Base-by-base conservation (phyloP, 92 coral and sea anemone genomes). In the Epizoanthus stellaris region DNA sequence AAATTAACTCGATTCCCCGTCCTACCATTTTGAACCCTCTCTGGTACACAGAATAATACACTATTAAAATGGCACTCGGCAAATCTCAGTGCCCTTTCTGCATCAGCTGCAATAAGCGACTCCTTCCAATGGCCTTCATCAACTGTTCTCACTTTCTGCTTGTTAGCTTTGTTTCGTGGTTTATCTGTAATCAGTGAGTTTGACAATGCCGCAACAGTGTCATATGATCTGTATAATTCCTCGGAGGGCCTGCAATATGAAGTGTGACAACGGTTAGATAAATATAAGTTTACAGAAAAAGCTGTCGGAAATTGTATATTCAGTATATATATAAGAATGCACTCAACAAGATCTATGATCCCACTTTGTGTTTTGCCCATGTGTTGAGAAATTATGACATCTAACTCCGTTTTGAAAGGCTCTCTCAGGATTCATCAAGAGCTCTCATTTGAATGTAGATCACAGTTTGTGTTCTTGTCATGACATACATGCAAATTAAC, bases 161-260 rank as follows among this genome's bases (percentile, higher is more conserved):
- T 82, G 87, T 54, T 70, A 40, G 85, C 68, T 75, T 81, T 85
- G 40, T 47, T 82, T 59, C 67, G 80, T 3, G 80, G 75, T 68
- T 76, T 76, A 34, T 88, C 89, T 73, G 84, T 66, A 21, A 91
- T n/a, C 21, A 85, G 86, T 58, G 94, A 90, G 38, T 85, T 88
- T 15, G 91, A 77, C 45, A 53, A 82, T 93, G 93, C 89, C 45
- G 85, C 92, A 3, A 88, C 80, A 2, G 89, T n/a, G 84, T 89
- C 92, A 69, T 92, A 89, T 4, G 59, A 52, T 84, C 74, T 70
- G 89, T 86, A 89, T n/a, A 94, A 85, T 20, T 89, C 95, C 73
- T 65, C 90, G 17, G 95, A 92, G 52, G 88, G 85, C 88, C 98
- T 94, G 85, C 39, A 77, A 76, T 10, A 60, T 45, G 52, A 45